Percentiles rank a stretch among this genome's conserved stretches.
phyloP scores from a whole-genome alignment of 1,140 invertebrate species.

The Eumaeus atala region DNA sequence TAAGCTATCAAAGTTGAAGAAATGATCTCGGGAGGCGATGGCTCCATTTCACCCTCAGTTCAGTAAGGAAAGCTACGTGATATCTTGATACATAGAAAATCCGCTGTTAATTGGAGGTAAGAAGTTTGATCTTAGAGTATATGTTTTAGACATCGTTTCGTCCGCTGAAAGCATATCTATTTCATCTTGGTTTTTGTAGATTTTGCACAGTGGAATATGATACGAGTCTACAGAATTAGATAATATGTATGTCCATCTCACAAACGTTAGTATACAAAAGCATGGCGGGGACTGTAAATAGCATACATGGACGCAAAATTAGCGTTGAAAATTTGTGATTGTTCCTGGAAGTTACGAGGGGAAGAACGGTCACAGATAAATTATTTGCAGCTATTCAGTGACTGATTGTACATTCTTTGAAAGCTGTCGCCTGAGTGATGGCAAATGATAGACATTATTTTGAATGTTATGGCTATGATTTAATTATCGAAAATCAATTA shows the following conservation, averaged over 20 bases:
- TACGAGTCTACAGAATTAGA: constrained; percentile 85
- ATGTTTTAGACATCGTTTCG: constrained; percentile 87
- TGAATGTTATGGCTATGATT: constrained; percentile 94
- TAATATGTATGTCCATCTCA: constrained; percentile 92
- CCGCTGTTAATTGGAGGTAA: constrained; percentile 90
- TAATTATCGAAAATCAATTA: constrained; percentile 88
- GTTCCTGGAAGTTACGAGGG: constrained; percentile 92
- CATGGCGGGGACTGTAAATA: constrained; percentile 93
- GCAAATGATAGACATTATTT: constrained; percentile 91
- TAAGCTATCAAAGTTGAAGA: constrained; percentile 89
- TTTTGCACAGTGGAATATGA: constrained; percentile 91
- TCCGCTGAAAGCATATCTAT: constrained; percentile 88
- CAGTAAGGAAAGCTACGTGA: constrained; percentile 91
- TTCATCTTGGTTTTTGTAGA: constrained; percentile 87
- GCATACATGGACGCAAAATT: constrained; percentile 94
- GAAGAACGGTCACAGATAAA: constrained; percentile 88
- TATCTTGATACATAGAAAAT: too few relatives aligned
- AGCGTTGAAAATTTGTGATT: constrained; percentile 92
- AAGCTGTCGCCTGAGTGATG: constrained; percentile 87
- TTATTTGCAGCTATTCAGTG: constrained; percentile 90
- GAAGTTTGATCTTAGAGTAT: constrained; percentile 90
- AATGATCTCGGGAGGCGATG: constrained; percentile 87
- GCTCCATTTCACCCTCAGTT: constrained; percentile 85
- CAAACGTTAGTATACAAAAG: constrained; percentile 92
- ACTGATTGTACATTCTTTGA: constrained; percentile 89